Conservation (phyloP, 2,113 vertebrate species). For the Zingel zingel region DNA sequence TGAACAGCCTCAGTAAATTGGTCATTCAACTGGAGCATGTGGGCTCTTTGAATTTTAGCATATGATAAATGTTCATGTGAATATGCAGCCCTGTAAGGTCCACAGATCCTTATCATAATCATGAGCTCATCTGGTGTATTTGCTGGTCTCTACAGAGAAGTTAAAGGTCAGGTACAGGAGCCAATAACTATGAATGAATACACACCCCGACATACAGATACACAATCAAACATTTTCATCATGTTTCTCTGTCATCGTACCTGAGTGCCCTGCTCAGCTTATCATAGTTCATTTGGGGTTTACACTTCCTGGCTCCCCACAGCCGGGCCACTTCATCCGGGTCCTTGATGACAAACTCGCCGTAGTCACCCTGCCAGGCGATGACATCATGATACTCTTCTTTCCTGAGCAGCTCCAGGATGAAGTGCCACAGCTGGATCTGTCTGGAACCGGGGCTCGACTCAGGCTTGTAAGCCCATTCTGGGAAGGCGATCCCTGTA, state of each 20-base stretch:
- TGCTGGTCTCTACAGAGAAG: neutral
- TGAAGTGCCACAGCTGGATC: constrained; percentile 95
- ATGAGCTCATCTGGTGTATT: neutral
- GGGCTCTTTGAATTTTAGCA: neutral
- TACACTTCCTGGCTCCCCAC: constrained; percentile 93
- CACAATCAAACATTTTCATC: neutral
- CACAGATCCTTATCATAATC: neutral
- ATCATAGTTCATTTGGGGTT: constrained; percentile 95
- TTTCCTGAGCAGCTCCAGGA: constrained; percentile 91
- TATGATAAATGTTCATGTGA: neutral
- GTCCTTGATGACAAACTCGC: constrained; percentile 94
- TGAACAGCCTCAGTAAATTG: neutral
- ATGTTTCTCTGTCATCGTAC: constrained; percentile 59
- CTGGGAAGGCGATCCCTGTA: constrained; percentile 91
- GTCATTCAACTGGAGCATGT: neutral
- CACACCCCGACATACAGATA: constrained; percentile 1
- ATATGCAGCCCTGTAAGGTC: neutral
- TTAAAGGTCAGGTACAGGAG: constrained; percentile 20
- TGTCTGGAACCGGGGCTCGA: constrained; percentile 92
- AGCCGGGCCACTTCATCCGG: constrained; percentile 91
- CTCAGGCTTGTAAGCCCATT: constrained; percentile 94
- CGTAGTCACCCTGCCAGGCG: constrained; percentile 95
- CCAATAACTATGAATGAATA: neutral
- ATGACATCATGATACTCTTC: constrained; percentile 93
- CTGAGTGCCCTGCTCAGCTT: constrained; percentile 90